Evolutionary conservation across 2,888 invertebrate genomes (phyloP).

Genomic region (Cynaeus angustus): DNA sequence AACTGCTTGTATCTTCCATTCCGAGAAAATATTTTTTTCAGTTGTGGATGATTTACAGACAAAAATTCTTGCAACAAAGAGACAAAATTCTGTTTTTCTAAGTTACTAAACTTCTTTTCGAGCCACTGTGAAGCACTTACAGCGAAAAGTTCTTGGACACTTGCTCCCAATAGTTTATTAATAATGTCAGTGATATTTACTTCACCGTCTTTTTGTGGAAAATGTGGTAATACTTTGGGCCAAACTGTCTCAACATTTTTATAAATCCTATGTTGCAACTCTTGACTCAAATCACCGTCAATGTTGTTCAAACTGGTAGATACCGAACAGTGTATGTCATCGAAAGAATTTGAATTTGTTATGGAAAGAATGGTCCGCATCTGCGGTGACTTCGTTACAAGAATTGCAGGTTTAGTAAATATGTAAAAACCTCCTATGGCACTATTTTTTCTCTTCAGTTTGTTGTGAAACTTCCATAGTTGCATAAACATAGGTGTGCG

Average conservation of each 20-base stretch:
- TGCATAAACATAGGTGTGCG: slow-evolving; percentile 53
- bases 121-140: not conserved
- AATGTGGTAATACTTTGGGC: not conserved
- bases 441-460: slow-evolving; percentile 55
- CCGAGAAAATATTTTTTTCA: not conserved
- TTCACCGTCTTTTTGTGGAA: slow-evolving; percentile 1
- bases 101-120: not conserved
- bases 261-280: not conserved
- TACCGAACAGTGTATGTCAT: not conserved
- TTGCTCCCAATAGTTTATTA: not conserved
- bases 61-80: not conserved
- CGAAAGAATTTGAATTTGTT: not conserved
- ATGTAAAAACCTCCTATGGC: slow-evolving; percentile 58
- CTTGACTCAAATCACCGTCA: not conserved
- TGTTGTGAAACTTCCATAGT: slow-evolving; percentile 58
- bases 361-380: slow-evolving; percentile 31
- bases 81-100: not conserved
- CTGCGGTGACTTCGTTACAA: slow-evolving; percentile 50
- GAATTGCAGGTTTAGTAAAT: slow-evolving; percentile 56
- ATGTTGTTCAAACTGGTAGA: not conserved
- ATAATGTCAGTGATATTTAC: slow-evolving; percentile 3
- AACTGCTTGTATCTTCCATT: not conserved
- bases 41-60: slow-evolving; percentile 3
- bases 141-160: not conserved
- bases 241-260: slow-evolving; percentile 3